phyloP scores from a whole-genome alignment of 2,888 invertebrate species.

The Dorcus parallelipipedus region DNA sequence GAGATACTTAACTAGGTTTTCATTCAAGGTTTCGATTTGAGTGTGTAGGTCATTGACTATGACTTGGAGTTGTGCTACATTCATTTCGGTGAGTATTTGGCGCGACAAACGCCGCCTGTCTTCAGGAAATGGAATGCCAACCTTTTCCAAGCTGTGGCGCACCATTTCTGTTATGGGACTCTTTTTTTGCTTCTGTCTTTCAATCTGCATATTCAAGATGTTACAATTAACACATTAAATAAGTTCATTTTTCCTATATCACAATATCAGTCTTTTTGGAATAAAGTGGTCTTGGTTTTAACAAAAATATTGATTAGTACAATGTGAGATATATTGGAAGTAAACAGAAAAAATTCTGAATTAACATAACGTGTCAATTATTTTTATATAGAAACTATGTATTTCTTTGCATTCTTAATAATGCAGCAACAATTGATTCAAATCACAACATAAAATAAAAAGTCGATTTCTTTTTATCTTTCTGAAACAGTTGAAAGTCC shows the following conservation, averaged over 20 bases:
- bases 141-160: slow-evolving; percentile 73
- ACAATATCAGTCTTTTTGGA: background rate
- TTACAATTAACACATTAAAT: background rate
- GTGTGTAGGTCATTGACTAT: slow-evolving; percentile 93
- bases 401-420: too few relatives aligned
- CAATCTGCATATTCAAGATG: slow-evolving; percentile 46
- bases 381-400: too few relatives aligned
- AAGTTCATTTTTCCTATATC: background rate
- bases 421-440: too few relatives aligned
- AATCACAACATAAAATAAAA: too few relatives aligned
- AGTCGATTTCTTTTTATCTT: too few relatives aligned
- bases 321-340: too few relatives aligned
- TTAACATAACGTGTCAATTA: too few relatives aligned
- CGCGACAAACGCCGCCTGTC: slow-evolving; percentile 80
- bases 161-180: slow-evolving; percentile 87
- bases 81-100: slow-evolving; percentile 87
- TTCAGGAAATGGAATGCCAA: slow-evolving; percentile 78
- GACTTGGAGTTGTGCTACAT: slow-evolving; percentile 89
- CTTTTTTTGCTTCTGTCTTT: slow-evolving; percentile 66
- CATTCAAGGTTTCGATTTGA: slow-evolving; percentile 90
- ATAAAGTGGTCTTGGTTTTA: too few relatives aligned
- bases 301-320: too few relatives aligned
- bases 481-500: too few relatives aligned
- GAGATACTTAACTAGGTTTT: slow-evolving; percentile 81
- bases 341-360: too few relatives aligned